Evolutionary conservation across 1,140 invertebrate species (phyloP), one percentile per base, ranked within the genome.

Genomic region (Mya arenaria): DNA sequence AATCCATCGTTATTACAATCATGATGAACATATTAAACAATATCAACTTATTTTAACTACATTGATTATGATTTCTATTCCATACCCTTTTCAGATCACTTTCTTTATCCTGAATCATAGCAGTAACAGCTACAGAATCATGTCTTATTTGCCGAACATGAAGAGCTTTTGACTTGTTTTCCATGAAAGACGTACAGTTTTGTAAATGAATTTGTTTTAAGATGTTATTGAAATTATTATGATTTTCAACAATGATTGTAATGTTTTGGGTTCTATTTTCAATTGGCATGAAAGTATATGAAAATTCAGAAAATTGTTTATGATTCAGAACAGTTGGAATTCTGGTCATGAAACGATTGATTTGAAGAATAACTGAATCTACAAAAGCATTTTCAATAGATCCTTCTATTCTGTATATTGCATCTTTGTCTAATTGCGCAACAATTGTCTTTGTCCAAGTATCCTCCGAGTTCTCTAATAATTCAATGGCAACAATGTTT

Each of bases 101-200:
- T 30, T 74, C 71, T 36, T 34, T n/a, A 25, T 74, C 71, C 30
- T n/a, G 10, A 37, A 60, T 37, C 23, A 58, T 19, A 25, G 8
- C 13, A 6, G 10, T 39, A 1, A 74, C 55, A n/a, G 48, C 32
- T 6, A 74, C 23, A 10, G 28, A 39, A 25, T 52, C 41, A 2
- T 8, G n/a, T 1, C 71, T 56, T 13, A 74, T 28, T 55, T 74
- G 71, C n/a, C 30, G n/a, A 5, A 72, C 69, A 23, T 56, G 30
- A 4, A 72, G 10, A 55, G 44, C 10, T n/a, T 6, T 23, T 6
- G 5, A 17, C 19, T 56, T 52, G 39, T 6, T 34, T 17, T 13
- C 25, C 23, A n/a, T 19, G 15, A 68, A 39, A 23, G 34, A 19
- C 13, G 36, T 19, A 41, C 65, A 68, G 37, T 36, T 5, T 25